These are phyloP conservation scores for Scaptomyza tumidula DNA, from an alignment of 2,888 invertebrate genomes.

Conservation along the genomic window DNA sequence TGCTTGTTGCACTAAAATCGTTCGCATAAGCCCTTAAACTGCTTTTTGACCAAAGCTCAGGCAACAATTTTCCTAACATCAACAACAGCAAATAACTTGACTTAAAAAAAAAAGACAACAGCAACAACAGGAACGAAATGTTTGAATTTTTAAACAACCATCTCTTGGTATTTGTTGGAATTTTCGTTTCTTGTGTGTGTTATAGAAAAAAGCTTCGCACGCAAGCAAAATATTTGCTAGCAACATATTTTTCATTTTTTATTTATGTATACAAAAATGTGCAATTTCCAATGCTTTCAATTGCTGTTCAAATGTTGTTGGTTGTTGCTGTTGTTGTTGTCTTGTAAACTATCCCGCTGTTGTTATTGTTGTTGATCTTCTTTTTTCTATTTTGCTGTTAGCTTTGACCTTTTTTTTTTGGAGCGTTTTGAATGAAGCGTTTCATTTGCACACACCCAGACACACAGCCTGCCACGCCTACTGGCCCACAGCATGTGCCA, in stretches of 20 bases:
- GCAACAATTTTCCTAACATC: slow-evolving; percentile 13
- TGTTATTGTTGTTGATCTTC: slow-evolving; percentile 10
- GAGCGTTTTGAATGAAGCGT: slow-evolving; percentile 16
- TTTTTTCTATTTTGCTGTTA: slow-evolving; percentile 9
- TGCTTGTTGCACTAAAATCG: slow-evolving; percentile 24
- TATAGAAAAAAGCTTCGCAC: slow-evolving; percentile 18
- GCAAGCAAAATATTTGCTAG: slow-evolving; percentile 42
- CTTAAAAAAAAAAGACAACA: neutral
- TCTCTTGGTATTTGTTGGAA: neutral
- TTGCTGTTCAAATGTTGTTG: slow-evolving; percentile 25
- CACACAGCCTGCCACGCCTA: neutral
- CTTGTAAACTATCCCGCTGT: slow-evolving; percentile 5
- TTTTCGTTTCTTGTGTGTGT: slow-evolving; percentile 11
- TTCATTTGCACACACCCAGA: slow-evolving; percentile 34
- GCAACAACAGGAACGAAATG: slow-evolving; percentile 8
- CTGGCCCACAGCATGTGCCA: slow-evolving; percentile 16
- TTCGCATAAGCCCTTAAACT: slow-evolving; percentile 27
- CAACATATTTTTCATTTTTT: neutral
- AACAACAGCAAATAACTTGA: slow-evolving; percentile 1
- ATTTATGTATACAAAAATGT: slow-evolving; percentile 5
- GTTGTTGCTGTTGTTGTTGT: slow-evolving; percentile 5
- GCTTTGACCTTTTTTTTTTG: slow-evolving; percentile 38
- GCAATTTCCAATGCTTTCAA: slow-evolving; percentile 43
- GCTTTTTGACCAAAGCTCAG: slow-evolving; percentile 20
- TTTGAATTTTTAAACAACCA: slow-evolving; percentile 16